Base-by-base conservation (phyloP, 2,888 invertebrate species). In the Zeuzera pyrina region DNA sequence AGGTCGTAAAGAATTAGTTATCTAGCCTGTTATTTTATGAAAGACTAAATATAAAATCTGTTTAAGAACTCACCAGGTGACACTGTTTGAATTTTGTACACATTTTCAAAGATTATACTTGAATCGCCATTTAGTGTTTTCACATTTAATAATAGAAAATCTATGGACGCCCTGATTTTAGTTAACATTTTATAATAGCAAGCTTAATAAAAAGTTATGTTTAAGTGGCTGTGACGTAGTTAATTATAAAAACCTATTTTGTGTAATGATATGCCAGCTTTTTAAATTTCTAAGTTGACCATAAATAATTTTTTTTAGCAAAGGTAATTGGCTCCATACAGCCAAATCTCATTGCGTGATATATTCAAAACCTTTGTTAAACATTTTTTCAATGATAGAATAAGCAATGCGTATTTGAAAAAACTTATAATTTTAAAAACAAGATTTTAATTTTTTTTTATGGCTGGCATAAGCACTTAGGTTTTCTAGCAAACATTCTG, bases 151-250 rank as follows among this genome's bases (percentile, higher is more conserved):
- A n/a, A n/a, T n/a, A n/a, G n/a, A n/a, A n/a, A n/a, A n/a, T n/a
- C n/a, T n/a, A 7, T 4, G 5, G 10, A 22, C 22, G 4, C 22
- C 22, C 22, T 10, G 11, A 22, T n/a, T 11, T 7, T 10, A 22
- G 22, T 22, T 11, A 22, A 22, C 21, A 4, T 10, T 8, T 21
- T 8, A 21, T 2, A 21, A n/a, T 7, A 11, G 11, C 8, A 2
- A n/a, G 2, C 22, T 22, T n/a, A 22, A 22, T n/a, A 22, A 22
- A 22, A 4, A 10, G 11, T 56, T 60, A 55, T 57, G 15, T 28
- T 25, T 65, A 64, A 65, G 69, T 66, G 76, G 78, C 78, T 78
- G 78, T 78, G 77, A 78, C 51, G 60, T 76, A 76, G 73, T 53
- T 65, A 63, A 68, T 69, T 25, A 25, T 12, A 25, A 12, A 25